These are phyloP conservation scores for Zoanthus solanderi DNA, from an alignment of 92 coral and sea anemone genomes.

Conservation along the genomic window DNA sequence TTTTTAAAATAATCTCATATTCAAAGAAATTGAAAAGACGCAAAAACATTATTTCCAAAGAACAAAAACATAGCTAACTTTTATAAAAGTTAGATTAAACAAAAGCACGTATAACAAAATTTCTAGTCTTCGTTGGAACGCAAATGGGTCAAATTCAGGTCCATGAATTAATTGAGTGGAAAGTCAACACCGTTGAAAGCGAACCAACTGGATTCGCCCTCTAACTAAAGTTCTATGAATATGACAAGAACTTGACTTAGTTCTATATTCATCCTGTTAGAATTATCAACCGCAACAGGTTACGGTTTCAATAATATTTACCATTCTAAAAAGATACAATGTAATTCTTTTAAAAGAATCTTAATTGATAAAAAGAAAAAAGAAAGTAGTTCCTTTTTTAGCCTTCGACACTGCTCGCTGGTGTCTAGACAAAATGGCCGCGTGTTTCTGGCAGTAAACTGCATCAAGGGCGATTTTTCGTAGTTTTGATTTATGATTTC, in stretches of 20 bases:
- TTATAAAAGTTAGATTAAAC: background rate
- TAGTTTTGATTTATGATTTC: too few species aligned
- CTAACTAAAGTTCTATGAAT: background rate
- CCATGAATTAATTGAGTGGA: background rate
- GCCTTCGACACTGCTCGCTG: too few species aligned
- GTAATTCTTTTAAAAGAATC: background rate
- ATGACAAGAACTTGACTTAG: background rate
- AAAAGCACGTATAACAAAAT: background rate
- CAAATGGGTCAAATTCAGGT: background rate
- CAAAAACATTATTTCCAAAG: background rate
- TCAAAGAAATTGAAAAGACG: background rate
- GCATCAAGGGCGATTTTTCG: too few species aligned
- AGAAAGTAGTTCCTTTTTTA: background rate
- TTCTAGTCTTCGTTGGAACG: background rate
- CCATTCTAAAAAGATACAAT: background rate
- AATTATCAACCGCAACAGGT: conserved; percentile 16
- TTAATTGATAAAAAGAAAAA: background rate
- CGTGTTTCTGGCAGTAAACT: too few species aligned
- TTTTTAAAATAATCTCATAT: background rate
- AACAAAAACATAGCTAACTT: background rate
- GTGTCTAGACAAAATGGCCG: too few species aligned
- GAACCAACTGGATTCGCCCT: background rate
- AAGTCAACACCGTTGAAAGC: conserved; percentile 1
- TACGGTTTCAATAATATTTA: background rate
- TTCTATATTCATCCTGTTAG: background rate